Conservation (phyloP, 2,888 invertebrate species). For the Gisinianus flammeolus region DNA sequence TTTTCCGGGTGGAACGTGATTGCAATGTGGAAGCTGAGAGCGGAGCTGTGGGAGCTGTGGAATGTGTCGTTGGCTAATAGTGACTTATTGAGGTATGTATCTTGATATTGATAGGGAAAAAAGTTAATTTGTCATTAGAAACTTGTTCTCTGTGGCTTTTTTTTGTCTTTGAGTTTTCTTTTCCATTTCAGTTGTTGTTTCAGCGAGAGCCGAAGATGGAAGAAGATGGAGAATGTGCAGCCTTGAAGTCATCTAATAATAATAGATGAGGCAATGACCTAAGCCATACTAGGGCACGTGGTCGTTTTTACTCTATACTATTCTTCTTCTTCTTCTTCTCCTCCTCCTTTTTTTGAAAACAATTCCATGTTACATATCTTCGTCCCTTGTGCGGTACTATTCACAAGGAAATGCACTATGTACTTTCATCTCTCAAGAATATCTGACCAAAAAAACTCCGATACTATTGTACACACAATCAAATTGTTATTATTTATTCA, state of each 20-base stretch:
- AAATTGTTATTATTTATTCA: neutral
- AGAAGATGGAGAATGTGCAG: neutral
- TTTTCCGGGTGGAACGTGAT: conserved; percentile 15
- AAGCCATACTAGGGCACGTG: conserved; percentile 17
- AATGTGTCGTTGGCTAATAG: neutral
- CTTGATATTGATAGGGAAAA: conserved; percentile 2
- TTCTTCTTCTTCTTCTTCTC: neutral
- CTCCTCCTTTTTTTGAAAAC: conserved; percentile 2
- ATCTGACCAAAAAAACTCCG: too few species aligned
- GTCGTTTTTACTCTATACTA: neutral
- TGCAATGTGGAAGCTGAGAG: neutral
- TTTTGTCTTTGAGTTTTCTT: neutral
- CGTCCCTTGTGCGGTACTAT: neutral
- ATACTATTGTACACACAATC: too few species aligned
- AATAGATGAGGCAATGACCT: conserved; percentile 37
- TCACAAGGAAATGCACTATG: too few species aligned
- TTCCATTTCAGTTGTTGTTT: neutral
- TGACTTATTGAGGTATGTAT: conserved; percentile 4
- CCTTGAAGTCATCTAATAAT: conserved; percentile 22
- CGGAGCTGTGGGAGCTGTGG: neutral
- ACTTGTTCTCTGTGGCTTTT: neutral
- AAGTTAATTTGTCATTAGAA: conserved; percentile 36
- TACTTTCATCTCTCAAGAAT: too few species aligned
- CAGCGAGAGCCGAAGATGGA: neutral
- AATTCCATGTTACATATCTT: conserved; percentile 14